Percentiles rank a stretch among this genome's conserved stretches.
Conservation (phyloP, 1,140 invertebrate genomes). For the Drosophila nannoptera region DNA sequence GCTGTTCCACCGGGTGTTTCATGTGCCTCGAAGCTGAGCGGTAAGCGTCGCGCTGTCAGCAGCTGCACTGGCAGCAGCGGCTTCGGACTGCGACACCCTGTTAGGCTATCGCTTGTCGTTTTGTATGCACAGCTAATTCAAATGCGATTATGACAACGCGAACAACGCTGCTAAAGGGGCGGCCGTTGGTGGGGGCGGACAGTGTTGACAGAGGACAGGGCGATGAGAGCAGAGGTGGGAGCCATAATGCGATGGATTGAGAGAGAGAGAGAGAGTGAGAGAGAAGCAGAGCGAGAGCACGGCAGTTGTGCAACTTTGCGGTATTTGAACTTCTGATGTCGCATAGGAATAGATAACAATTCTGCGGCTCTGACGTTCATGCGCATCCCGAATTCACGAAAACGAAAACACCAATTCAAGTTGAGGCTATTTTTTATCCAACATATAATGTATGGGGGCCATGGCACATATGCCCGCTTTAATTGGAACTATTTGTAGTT, state of each 20-base stretch:
- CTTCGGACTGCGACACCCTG: conserved; percentile 44
- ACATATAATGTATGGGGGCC: no score
- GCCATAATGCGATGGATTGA: not conserved
- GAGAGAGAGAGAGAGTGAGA: conserved; percentile 4
- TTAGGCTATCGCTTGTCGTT: conserved; percentile 37
- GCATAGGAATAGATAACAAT: conserved; percentile 54
- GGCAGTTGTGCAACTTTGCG: conserved; percentile 62
- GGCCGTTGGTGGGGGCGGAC: not conserved
- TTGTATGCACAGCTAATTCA: conserved; percentile 74
- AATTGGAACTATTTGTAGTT: no score
- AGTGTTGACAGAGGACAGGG: conserved; percentile 7
- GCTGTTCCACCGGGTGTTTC: conserved; percentile 48
- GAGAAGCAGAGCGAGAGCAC: conserved; percentile 4
- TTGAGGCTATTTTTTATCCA: no score
- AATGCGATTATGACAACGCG: conserved; percentile 76
- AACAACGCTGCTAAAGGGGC: conserved; percentile 46
- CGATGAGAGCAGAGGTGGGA: not conserved
- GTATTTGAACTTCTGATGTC: conserved; percentile 70
- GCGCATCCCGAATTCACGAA: conserved; percentile 14
- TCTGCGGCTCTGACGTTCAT: conserved; percentile 48
- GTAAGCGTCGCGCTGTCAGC: no score
- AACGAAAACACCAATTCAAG: no score
- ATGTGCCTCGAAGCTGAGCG: not conserved
- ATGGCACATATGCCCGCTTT: no score
- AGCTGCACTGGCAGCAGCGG: not conserved